phyloP scores from a whole-genome alignment of 1,140 invertebrate genomes.

The Drosophila sechellia region DNA sequence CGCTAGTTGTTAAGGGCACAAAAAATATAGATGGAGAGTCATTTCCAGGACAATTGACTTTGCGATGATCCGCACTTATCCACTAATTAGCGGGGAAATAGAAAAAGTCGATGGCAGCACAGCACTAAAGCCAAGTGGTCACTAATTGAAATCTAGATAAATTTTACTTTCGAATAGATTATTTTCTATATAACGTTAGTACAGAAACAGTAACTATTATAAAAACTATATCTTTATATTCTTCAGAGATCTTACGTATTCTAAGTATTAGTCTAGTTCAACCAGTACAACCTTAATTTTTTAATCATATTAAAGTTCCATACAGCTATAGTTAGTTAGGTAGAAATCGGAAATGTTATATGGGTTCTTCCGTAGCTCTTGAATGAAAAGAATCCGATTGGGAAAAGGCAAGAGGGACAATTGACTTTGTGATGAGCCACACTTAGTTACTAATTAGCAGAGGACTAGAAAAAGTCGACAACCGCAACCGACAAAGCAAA shows the following conservation, averaged over 20 bases:
- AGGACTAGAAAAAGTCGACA: conserved; percentile 49
- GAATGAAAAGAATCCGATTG: neutral
- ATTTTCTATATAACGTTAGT: too few species aligned
- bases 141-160: conserved; percentile 47
- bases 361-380: too few species aligned
- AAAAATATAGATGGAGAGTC: conserved; percentile 22
- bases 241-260: too few species aligned
- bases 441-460: conserved; percentile 70
- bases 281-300: too few species aligned
- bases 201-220: too few species aligned
- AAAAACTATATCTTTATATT: too few species aligned
- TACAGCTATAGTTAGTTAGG: too few species aligned
- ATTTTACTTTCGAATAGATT: neutral
- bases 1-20: conserved; percentile 9
- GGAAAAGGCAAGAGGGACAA: conserved; percentile 33
- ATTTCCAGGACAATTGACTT: conserved; percentile 45
- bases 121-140: conserved; percentile 36
- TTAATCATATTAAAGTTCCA: too few species aligned
- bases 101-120: conserved; percentile 18
- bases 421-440: conserved; percentile 63
- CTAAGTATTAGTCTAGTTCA: too few species aligned
- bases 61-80: conserved; percentile 54
- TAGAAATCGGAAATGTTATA: neutral
- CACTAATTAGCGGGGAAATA: conserved; percentile 54
- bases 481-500: conserved; percentile 43